Base-by-base conservation (phyloP, 1,140 invertebrate genomes). In the Drosophila pallidifrons region DNA sequence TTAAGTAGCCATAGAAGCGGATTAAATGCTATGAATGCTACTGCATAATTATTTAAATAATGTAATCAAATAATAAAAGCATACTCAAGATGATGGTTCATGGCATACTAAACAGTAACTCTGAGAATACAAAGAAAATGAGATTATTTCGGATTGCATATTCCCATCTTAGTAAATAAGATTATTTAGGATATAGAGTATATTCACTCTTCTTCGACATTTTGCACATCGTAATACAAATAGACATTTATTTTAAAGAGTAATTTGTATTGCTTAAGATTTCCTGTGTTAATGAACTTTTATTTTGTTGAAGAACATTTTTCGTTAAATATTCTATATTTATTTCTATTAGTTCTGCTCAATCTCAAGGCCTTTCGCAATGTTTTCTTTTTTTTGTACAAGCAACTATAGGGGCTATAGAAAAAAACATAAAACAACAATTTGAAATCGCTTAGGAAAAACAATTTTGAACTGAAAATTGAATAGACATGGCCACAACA, bases 311-410 rank as follows among this genome's bases (percentile, higher is more conserved):
- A 57, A 57, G 10, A 57, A 6, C 35, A 65, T 65, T 52, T 65
- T 52, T 25, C 13, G n/a, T 8, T 16, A 57, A 46, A 60, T 47
- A 32, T 60, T 46, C 28, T 47, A 47, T 47, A 60, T 60, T 60
- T 46, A 32, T 60, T 47, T 60, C 43, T 15, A 47, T 25, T 16
- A 32, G 58, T 60, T 60, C 13, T 70, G 28, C 47, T 64, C 51
- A 64, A 49, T 41, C 32, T 65, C 69, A 49, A 58, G 52, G 43
- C 32, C 51, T 65, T 65, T 54, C 38, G 51, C 60, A 57, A 57
- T 65, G 32, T 63, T 55, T 55, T 46, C 13, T 20, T 55, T 32
- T 55, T 32, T 38, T 38, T 38, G 35, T 38, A 45, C 13, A 6
- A 25, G 8, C 65, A 68, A 30, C 47, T 52, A 52, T 10, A 25